phyloP scores from a whole-genome alignment of 2,888 invertebrate genomes.

The Corythucha ciliata region DNA sequence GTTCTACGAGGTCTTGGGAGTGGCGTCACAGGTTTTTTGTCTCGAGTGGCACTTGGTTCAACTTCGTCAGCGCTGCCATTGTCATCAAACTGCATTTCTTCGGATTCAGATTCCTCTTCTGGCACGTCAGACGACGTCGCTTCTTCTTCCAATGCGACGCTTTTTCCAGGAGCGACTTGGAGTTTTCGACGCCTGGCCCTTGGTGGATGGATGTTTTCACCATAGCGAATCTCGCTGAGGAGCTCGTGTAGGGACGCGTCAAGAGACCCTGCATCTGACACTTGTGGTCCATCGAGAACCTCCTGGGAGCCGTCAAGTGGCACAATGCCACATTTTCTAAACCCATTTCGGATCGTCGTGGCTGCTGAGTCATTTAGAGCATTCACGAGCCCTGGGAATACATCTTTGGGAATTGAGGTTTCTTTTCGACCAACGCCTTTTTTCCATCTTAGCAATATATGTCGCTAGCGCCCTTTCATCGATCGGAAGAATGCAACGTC shows the following conservation, averaged over 20 bases:
- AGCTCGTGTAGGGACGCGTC: not conserved
- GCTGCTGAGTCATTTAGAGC: not conserved
- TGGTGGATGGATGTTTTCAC: not conserved
- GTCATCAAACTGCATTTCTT: too few relatives aligned
- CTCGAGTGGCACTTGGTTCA: too few relatives aligned
- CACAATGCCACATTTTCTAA: slow-evolving; percentile 3
- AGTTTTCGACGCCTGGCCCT: not conserved
- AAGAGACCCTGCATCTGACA: too few relatives aligned
- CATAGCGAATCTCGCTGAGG: not conserved
- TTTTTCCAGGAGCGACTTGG: not conserved
- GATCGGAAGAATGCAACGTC: slow-evolving; percentile 31
- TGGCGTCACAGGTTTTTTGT: too few relatives aligned
- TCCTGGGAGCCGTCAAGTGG: too few relatives aligned
- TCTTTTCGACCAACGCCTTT: slow-evolving; percentile 16
- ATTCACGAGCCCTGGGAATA: slow-evolving; percentile 23
- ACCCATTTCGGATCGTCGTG: not conserved
- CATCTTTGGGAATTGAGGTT: slow-evolving; percentile 21
- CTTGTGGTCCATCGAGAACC: too few relatives aligned
- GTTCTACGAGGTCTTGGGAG: too few relatives aligned
- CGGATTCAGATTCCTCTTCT: too few relatives aligned
- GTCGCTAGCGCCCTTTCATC: slow-evolving; percentile 31
- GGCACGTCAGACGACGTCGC: too few relatives aligned
- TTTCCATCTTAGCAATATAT: slow-evolving; percentile 19
- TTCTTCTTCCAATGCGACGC: not conserved
- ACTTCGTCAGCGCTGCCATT: too few relatives aligned